Percentiles rank a stretch among this genome's conserved stretches.
These are phyloP conservation scores for Neolamprologus hecqui DNA, from an alignment of 2,113 vertebrate genomes.

Conservation along the genomic window DNA sequence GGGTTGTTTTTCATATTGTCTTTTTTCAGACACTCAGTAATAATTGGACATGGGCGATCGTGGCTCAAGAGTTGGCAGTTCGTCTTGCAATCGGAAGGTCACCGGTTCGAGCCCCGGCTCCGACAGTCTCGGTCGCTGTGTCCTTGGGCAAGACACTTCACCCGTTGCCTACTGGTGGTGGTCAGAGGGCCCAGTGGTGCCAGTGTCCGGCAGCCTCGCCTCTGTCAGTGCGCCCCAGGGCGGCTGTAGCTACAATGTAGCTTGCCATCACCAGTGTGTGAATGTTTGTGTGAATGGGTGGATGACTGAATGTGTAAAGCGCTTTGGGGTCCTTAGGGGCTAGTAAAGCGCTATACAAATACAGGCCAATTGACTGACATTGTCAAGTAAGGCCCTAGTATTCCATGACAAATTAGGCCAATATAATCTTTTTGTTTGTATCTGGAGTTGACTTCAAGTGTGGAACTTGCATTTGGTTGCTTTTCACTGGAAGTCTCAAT, in stretches of 20 bases:
- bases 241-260: background rate
- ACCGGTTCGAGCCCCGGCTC: no score
- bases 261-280: background rate
- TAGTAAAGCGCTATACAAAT: background rate
- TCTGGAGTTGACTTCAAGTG: background rate
- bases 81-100: no score
- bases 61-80: no score
- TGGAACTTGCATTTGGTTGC: background rate
- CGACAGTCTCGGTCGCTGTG: no score
- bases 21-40: no score
- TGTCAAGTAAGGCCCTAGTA: background rate
- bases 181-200: no score
- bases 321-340: accelerated
- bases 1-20: no score
- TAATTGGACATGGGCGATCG: no score
- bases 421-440: background rate
- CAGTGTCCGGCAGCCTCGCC: no score
- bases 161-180: background rate
- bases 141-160: background rate
- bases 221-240: no score
- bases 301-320: background rate
- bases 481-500: background rate
- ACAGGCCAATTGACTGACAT: background rate
- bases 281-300: background rate
- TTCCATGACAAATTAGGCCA: background rate